phyloP scores from a whole-genome alignment of 1,140 invertebrate genomes.

The Drosophila virilis region DNA sequence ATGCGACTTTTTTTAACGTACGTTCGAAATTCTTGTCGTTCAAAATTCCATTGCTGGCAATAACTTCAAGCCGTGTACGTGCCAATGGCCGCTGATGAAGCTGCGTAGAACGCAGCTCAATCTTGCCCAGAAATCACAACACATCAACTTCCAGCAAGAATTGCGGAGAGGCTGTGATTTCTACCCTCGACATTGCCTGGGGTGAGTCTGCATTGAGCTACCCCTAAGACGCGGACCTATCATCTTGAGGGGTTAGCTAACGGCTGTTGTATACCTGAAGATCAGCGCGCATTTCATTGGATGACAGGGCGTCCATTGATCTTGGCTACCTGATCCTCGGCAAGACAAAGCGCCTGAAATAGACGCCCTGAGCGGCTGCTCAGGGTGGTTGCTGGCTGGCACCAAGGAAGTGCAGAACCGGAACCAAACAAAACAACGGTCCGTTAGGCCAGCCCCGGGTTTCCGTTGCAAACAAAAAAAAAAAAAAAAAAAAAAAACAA shows the following conservation, averaged over 20 bases:
- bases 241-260: conserved; percentile 48
- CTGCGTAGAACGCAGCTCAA: neutral
- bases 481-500: conserved; percentile 10
- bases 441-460: conserved; percentile 26
- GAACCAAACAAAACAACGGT: neutral
- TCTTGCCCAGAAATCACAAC: conserved; percentile 9
- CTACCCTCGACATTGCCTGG: conserved; percentile 50
- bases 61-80: conserved; percentile 71
- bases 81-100: conserved; percentile 61
- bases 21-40: conserved; percentile 84
- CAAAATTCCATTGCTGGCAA: conserved; percentile 84
- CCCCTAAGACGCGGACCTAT: conserved; percentile 58
- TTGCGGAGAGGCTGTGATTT: neutral
- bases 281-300: conserved; percentile 50
- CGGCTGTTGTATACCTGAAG: conserved; percentile 58
- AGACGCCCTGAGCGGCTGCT: neutral
- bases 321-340: conserved; percentile 40
- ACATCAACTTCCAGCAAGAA: conserved; percentile 1
- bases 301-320: conserved; percentile 38
- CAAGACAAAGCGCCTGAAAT: conserved; percentile 6
- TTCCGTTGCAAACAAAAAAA: conserved; percentile 42
- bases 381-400: conserved; percentile 28
- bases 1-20: conserved; percentile 72
- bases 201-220: conserved; percentile 50
- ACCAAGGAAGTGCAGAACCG: conserved; percentile 53